Evolutionary conservation across 1,140 invertebrate species (phyloP), one percentile per base, ranked within the genome.

Genomic region (Apis mellifera): DNA sequence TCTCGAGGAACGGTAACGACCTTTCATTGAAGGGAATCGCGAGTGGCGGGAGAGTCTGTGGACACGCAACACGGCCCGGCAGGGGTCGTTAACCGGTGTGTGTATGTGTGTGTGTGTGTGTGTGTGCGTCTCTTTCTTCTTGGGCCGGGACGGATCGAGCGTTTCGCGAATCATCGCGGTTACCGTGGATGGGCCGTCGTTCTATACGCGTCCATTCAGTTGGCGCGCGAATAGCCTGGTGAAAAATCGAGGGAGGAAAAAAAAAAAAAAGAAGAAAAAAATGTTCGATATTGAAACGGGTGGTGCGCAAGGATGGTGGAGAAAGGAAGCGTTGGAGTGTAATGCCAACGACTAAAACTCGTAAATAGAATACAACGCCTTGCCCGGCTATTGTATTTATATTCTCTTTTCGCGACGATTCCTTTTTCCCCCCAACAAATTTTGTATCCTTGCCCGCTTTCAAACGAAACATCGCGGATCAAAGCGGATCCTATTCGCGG

Each of bases 391-490:
- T 64, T 54, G 66, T 77, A 77, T 82, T 76, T 62, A 71, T 77
- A 82, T 82, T 82, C 81, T 65, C 57, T 78, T 82, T 76, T 64
- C 54, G 54, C 79, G 48, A 48, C 72, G 72, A 76, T 76, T 76
- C 72, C 73, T 82, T 82, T 75, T n/a, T 19, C 62, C 32, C 32
- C 15, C 42, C 9, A 15, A 76, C 72, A 50, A 76, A 82, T 76
- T 81, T 26, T 75, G 68, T 68, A 7, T 42, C 73, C 54, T 76
- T 60, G n/a, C 60, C 1, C 5, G 55, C 13, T 75, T 76, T 60
- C 54, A 59, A 32, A 64, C 12, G 21, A 42, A 42, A 9, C 17
- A 42, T 42, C 21, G 26, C 66, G 65, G 65, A 82, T 64, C 66
- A 70, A 78, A 76, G 73, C 17, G 78, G 12, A n/a, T 15, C n/a